phyloP scores from a whole-genome alignment of 2,888 invertebrate species.

The Scaptomyza parva region DNA sequence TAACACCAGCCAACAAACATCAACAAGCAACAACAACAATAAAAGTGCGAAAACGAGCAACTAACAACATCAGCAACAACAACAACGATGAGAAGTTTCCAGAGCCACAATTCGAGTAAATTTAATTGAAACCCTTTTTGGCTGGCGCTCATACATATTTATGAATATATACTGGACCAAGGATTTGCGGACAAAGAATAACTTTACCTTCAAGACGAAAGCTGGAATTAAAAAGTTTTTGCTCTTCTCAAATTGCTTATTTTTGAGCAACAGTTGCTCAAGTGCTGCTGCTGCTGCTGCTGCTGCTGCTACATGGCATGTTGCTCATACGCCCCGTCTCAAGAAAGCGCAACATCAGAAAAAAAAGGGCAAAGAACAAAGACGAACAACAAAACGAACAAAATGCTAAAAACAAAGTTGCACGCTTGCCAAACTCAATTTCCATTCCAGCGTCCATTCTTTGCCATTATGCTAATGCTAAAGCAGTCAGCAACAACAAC shows the following conservation, averaged over 20 bases:
- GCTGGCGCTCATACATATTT: slow-evolving; percentile 74
- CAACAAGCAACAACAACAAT: slow-evolving; percentile 9
- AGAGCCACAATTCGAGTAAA: slow-evolving; percentile 68
- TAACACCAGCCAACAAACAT: neutral
- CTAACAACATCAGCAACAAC: slow-evolving; percentile 6
- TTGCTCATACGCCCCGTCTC: neutral
- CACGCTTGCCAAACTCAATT: slow-evolving; percentile 58
- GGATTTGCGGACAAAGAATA: neutral
- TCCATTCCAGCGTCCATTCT: slow-evolving; percentile 56
- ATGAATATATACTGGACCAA: slow-evolving; percentile 37
- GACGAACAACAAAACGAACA: no score
- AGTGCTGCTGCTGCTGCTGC: slow-evolving; percentile 18
- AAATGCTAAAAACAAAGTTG: slow-evolving; percentile 32
- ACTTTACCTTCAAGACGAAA: neutral
- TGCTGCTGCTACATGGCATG: no score
- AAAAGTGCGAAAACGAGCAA: neutral
- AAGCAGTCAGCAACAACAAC: slow-evolving; percentile 4
- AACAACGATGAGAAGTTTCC: slow-evolving; percentile 4
- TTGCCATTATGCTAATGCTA: slow-evolving; percentile 78
- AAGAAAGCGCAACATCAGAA: neutral
- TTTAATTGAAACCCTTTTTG: slow-evolving; percentile 76
- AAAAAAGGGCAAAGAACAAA: slow-evolving; percentile 3
- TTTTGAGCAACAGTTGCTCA: slow-evolving; percentile 69
- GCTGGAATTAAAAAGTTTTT: slow-evolving; percentile 1
- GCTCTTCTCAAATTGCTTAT: slow-evolving; percentile 26